phyloP scores from a whole-genome alignment of 2,113 vertebrate genomes.

The Grus americana region DNA sequence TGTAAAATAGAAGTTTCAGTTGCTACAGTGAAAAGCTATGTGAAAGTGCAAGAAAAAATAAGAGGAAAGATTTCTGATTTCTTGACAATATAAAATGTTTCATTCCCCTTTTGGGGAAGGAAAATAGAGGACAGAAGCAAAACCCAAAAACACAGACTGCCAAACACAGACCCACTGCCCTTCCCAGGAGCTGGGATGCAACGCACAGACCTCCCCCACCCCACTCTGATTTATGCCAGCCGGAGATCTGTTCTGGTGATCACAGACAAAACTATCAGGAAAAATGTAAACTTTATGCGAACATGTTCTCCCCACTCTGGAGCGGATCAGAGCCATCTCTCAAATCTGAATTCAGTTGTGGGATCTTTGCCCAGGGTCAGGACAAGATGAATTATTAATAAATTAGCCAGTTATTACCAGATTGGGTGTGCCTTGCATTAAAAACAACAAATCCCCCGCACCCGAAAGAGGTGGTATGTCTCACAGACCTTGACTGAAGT shows the following conservation, averaged over 20 bases:
- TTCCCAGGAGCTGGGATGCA: neutral
- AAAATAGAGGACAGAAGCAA: neutral
- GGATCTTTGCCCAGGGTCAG: neutral
- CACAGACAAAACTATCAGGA: neutral
- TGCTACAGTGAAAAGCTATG: neutral
- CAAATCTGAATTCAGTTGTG: neutral
- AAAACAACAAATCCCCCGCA: constrained; percentile 8
- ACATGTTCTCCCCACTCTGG: fast-evolving
- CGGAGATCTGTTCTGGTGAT: neutral
- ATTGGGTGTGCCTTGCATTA: neutral
- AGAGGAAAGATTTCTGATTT: neutral
- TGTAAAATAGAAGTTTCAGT: neutral
- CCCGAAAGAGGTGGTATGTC: neutral
- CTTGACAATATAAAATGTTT: neutral
- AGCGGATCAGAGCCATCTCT: fast-evolving
- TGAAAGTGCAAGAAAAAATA: neutral
- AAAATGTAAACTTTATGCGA: neutral
- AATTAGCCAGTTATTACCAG: neutral
- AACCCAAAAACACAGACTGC: neutral
- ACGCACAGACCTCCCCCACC: neutral
- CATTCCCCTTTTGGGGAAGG: neutral
- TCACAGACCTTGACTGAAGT: constrained; percentile 14
- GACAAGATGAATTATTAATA: neutral
- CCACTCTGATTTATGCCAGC: neutral
- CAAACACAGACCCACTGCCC: neutral